phyloP scores from a whole-genome alignment of 2,888 invertebrate genomes.

The Chalcis sispes region DNA sequence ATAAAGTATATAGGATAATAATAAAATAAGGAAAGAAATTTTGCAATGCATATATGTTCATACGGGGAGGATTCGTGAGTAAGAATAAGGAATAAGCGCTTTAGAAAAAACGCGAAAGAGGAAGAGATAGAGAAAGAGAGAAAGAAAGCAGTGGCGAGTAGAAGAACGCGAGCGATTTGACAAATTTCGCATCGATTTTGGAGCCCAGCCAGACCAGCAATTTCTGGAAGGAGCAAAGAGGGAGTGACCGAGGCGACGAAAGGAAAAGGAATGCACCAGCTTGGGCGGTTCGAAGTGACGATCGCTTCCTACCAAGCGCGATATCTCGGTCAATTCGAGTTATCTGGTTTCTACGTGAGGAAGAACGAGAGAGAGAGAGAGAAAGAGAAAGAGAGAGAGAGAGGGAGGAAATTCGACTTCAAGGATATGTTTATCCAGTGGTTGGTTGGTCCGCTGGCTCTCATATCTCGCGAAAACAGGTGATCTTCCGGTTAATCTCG shows the following conservation, averaged over 20 bases:
- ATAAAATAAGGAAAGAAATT: constrained; percentile 1
- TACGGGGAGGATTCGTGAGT: constrained; percentile 29
- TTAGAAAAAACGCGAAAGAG: constrained; percentile 45
- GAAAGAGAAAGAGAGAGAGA: too few relatives aligned
- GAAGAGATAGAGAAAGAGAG: constrained; percentile 18
- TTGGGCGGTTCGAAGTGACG: constrained; percentile 48
- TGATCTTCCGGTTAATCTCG: constrained; percentile 4
- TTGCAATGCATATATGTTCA: constrained; percentile 4
- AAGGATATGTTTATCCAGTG: constrained; percentile 26
- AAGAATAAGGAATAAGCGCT: constrained; percentile 46
- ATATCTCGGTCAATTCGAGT: constrained; percentile 51
- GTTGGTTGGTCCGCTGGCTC: background rate
- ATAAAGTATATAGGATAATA: background rate
- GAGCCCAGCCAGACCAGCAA: constrained; percentile 64
- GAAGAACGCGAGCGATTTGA: constrained; percentile 61
- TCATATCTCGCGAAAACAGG: constrained; percentile 20
- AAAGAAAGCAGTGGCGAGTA: constrained; percentile 59
- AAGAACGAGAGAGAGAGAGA: too few relatives aligned
- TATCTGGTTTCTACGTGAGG: constrained; percentile 17
- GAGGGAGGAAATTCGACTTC: background rate
- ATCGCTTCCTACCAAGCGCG: constrained; percentile 29
- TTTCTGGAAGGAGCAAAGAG: constrained; percentile 58
- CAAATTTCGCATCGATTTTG: constrained; percentile 68
- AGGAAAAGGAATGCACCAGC: constrained; percentile 19
- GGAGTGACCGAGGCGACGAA: constrained; percentile 28